Evolutionary conservation across 2,113 vertebrate genomes (phyloP).

Genomic region (Piaya cayana): DNA sequence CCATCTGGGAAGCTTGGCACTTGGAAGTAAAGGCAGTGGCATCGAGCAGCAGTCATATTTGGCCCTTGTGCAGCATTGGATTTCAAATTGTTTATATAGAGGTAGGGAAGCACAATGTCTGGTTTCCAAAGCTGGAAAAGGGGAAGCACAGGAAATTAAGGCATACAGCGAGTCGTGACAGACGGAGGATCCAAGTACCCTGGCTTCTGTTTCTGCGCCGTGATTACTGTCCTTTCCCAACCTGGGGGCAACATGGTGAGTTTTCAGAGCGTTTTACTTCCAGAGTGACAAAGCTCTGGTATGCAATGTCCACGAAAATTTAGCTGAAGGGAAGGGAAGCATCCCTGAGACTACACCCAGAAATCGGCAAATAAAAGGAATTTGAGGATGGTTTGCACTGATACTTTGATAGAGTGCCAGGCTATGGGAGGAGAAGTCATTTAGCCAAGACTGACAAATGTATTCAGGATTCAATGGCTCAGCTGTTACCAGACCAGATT

Average conservation of each 20-base stretch:
- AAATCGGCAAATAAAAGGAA: not conserved
- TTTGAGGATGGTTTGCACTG: not conserved
- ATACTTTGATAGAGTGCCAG: slow-evolving; percentile 34
- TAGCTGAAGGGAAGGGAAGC: not conserved
- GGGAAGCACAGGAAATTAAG: slow-evolving; percentile 27
- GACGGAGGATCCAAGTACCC: slow-evolving; percentile 4
- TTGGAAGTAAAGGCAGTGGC: not conserved
- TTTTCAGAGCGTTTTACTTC: not conserved
- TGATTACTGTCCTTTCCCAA: not conserved
- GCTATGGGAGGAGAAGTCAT: slow-evolving; percentile 25
- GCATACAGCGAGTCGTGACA: not conserved
- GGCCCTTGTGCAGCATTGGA: not conserved
- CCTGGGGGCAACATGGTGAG: not conserved
- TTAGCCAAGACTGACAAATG: slow-evolving; percentile 53
- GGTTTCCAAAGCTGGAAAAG: slow-evolving; percentile 40
- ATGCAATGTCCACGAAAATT: not conserved
- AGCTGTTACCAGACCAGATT: slow-evolving; percentile 54
- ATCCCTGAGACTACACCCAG: not conserved
- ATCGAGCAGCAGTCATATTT: not conserved
- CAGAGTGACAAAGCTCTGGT: not conserved
- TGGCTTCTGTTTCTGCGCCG: not conserved
- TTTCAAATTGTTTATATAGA: slow-evolving; percentile 16
- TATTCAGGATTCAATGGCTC: slow-evolving; percentile 60
- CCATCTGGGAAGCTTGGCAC: slow-evolving; percentile 17
- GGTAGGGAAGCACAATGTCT: not conserved